Evolutionary conservation across 2,888 invertebrate genomes (phyloP), one percentile per base, ranked within the genome.

Genomic region (Chesias legatella): DNA sequence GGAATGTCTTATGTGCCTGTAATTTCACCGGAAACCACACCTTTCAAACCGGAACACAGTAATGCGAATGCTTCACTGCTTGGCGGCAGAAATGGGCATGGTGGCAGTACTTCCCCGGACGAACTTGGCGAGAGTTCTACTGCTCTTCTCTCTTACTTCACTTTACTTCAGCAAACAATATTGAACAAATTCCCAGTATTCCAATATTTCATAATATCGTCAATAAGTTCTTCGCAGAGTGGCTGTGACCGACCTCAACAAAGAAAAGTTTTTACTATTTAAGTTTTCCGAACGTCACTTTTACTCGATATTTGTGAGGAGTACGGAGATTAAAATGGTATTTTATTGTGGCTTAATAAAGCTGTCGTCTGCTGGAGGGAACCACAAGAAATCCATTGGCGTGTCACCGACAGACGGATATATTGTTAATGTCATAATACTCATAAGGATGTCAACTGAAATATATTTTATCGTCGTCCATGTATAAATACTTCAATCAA

Each of bases 341-440:
- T 51, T 41, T 53, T 39, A 54, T 52, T 42, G 48, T 34, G n/a
- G 27, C 24, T 34, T 50, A 42, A 46, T 51, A 47, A 51, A 44
- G 51, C 27, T 43, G 40, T 47, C 45, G 35, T 45, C 50, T 60
- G 51, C 48, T 34, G 31, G 50, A 34, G 42, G 30, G 47, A 28
- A 17, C 36, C 39, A 39, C 40, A 36, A 24, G 35, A 47, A 48
- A 39, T 42, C 29, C 11, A 24, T 8, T 22, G 28, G 21, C 43
- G 53, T 60, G 59, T 56, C 61, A 50, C 36, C 11, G 20, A 36
- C 59, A 59, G 58, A 38, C 46, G 27, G 28, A 13, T 17, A 5
- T 17, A 38, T 34, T 31, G 32, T 22, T 17, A 27, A 28, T 24
- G 30, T 22, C 13, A 17, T 1, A 13, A 7, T 6, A 25, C 9